Evolutionary conservation across 1,140 invertebrate species (phyloP), one percentile per base, ranked within the genome.

Genomic region (Formica exsecta): DNA sequence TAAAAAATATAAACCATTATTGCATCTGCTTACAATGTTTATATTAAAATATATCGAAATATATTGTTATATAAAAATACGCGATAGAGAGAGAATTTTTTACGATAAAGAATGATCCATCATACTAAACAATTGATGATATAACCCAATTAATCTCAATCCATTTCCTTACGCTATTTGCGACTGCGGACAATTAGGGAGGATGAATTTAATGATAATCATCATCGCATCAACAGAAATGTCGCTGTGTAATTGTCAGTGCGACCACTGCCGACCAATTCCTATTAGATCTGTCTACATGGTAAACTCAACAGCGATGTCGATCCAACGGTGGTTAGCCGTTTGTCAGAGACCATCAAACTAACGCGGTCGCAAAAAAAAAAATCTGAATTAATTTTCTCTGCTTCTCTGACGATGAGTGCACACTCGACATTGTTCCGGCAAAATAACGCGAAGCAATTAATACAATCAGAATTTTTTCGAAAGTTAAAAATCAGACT

Each of bases 131-230:
- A 32, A 25, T 61, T 22, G 48, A 61, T 19, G 29, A 73, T 13
- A 29, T n/a, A 38, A 62, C 25, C 79, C 4, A 48, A 22, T 83
- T 61, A 32, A 61, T 44, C 22, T 7, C 54, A 54, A 73, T 61
- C 54, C 61, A 41, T 74, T 83, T 83, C 2, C 79, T 74, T 41
- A 7, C 54, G 29, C 38, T 57, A n/a, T 81, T 73, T 38, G 66
- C 54, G 25, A 71, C n/a, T 48, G 54, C n/a, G 68, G 54, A 41
- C 79, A 74, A 83, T 83, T 83, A 83, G 68, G 48, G 68, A 71
- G 79, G 7, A 8, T 36, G 51, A 80, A 83, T 83, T 83, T 83
- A 83, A 83, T 83, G 68, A 83, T 83, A 83, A 83, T 29, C 79
- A 13, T 74, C 57, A 74, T 71, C n/a, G 54, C 54, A 54, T 74